Percentiles rank a stretch among this genome's conserved stretches.
These are phyloP conservation scores for Tetramorium simillimum DNA, from an alignment of 1,140 invertebrate species.

Conservation along the genomic window DNA sequence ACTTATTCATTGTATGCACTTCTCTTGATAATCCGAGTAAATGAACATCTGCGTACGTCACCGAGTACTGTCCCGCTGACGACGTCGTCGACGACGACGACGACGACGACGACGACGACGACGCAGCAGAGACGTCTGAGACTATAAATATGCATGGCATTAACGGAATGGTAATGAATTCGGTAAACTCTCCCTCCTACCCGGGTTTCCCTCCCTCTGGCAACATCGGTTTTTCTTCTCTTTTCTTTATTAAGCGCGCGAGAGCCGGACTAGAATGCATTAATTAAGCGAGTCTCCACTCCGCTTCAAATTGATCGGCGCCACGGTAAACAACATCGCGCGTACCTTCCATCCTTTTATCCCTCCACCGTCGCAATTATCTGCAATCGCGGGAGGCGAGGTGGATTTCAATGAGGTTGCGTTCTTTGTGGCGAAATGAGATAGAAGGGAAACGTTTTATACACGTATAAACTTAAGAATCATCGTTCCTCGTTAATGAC, in stretches of 20 bases:
- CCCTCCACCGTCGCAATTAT: constrained; percentile 27
- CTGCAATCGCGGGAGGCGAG: constrained; percentile 20
- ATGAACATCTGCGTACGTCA: constrained; percentile 56
- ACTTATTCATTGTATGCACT: constrained; percentile 49
- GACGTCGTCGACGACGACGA: constrained; percentile 9
- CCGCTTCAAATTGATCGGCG: constrained; percentile 52
- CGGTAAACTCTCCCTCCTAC: constrained; percentile 72
- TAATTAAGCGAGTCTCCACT: constrained; percentile 58
- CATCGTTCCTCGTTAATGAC: background rate
- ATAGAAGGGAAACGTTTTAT: constrained; percentile 1
- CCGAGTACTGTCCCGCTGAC: constrained; percentile 33
- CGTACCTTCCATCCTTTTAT: background rate
- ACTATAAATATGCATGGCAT: constrained; percentile 79
- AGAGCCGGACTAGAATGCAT: constrained; percentile 51
- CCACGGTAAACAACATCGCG: constrained; percentile 51
- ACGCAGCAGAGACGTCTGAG: constrained; percentile 67
- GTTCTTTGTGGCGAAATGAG: background rate
- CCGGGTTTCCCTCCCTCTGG: constrained; percentile 44
- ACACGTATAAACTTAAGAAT: constrained; percentile 14
- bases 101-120: constrained; percentile 18
- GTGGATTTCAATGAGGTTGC: constrained; percentile 23
- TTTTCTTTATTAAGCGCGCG: constrained; percentile 58
- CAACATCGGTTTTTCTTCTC: constrained; percentile 42
- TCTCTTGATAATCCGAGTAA: constrained; percentile 53
- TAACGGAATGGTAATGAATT: constrained; percentile 76